Conservation (phyloP, 2,797 vertebrate genomes). For the Garrulus glandarius region DNA sequence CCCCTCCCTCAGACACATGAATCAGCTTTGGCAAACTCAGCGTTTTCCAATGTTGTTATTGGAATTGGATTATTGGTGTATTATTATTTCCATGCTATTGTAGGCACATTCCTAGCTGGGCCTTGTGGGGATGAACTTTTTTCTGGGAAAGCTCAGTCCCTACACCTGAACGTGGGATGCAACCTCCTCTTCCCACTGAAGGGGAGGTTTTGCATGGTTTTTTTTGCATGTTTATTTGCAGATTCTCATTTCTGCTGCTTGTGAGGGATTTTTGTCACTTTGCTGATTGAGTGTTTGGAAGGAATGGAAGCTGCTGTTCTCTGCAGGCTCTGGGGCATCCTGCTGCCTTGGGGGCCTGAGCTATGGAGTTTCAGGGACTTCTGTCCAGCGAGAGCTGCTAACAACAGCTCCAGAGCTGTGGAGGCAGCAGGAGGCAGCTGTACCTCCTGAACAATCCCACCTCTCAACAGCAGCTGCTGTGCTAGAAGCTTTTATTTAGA, state of each 20-base stretch:
- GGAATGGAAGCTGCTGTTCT: neutral
- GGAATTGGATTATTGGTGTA: neutral
- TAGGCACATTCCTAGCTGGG: neutral
- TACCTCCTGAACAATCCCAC: neutral
- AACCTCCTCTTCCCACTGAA: neutral
- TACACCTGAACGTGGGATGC: rapidly evolving
- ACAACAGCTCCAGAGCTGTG: neutral
- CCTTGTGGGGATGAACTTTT: neutral
- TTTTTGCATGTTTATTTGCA: neutral
- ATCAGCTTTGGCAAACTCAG: slow-evolving; percentile 10
- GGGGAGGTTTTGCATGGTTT: neutral
- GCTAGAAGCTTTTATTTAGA: neutral
- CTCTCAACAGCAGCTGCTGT: neutral
- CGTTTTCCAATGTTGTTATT: neutral
- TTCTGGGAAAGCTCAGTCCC: neutral
- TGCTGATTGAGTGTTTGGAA: neutral
- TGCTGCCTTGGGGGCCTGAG: neutral
- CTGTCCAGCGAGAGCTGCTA: neutral
- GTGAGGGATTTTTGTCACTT: neutral
- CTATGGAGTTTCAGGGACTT: neutral
- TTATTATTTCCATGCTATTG: neutral
- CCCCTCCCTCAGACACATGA: neutral
- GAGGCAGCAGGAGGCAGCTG: neutral
- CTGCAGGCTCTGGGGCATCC: neutral
- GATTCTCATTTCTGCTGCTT: neutral